Conservation (phyloP, 2,888 invertebrate species). For the Hartigia nigra region DNA sequence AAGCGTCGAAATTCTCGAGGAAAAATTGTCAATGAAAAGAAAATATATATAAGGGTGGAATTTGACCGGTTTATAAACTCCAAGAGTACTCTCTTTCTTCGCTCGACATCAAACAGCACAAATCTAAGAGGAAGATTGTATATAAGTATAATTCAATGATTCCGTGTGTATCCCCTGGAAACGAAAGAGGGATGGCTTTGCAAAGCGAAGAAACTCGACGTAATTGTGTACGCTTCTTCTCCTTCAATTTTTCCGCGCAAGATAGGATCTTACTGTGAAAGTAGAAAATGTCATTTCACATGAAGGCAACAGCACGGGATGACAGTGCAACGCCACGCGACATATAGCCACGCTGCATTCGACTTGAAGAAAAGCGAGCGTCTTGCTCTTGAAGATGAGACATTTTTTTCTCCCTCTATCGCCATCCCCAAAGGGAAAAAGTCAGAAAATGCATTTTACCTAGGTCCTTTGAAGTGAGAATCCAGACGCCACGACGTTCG, state of each 20-base stretch:
- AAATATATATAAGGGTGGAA: background rate
- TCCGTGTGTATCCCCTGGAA: background rate
- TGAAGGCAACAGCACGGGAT: background rate
- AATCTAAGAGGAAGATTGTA: background rate
- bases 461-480: background rate
- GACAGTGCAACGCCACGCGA: background rate
- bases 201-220: background rate
- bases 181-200: background rate
- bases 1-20: background rate
- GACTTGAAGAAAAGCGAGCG: background rate
- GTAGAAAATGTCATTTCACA: background rate
- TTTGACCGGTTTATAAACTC: background rate
- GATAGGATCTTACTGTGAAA: background rate
- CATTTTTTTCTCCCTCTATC: background rate
- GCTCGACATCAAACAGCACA: background rate
- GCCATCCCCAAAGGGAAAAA: background rate
- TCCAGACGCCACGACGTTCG: background rate
- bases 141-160: background rate
- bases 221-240: background rate
- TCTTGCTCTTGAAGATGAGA: background rate
- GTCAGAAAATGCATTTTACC: background rate
- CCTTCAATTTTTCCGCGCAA: background rate
- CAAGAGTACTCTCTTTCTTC: background rate
- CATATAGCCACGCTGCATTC: background rate
- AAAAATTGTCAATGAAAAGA: background rate